These are phyloP conservation scores for Piprites chloris DNA, from an alignment of 2,113 vertebrate genomes.

Conservation along the genomic window DNA sequence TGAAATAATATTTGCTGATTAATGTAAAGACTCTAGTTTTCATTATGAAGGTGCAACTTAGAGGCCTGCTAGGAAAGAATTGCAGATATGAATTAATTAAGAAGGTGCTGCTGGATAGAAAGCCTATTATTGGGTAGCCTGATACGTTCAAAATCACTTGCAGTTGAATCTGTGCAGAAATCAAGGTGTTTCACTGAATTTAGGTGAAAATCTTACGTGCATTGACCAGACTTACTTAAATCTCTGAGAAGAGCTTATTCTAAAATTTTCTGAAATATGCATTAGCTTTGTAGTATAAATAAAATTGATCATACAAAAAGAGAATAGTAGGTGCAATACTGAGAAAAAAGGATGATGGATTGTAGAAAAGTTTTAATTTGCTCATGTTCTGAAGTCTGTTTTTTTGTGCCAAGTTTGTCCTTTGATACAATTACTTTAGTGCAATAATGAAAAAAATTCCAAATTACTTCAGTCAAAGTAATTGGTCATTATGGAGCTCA, in stretches of 20 bases:
- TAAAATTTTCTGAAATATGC: not conserved
- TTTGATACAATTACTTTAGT: not conserved
- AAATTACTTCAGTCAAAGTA: not conserved
- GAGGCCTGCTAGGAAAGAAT: not conserved
- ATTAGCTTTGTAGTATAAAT: not conserved
- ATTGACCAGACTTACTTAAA: not conserved
- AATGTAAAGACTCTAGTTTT: not conserved
- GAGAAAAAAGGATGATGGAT: not conserved
- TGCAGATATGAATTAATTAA: not conserved
- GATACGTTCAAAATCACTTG: not conserved
- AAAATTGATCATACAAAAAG: not conserved
- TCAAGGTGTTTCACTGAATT: not conserved
- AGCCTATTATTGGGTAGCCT: not conserved
- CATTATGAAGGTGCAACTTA: not conserved
- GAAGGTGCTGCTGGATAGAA: not conserved
- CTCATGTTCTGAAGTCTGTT: not conserved
- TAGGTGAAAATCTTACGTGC: not conserved
- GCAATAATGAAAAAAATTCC: not conserved
- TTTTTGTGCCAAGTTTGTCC: not conserved
- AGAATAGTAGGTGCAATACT: not conserved
- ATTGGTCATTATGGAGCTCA: not conserved
- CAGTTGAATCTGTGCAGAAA: not conserved
- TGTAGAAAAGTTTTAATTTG: not conserved
- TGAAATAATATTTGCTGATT: not conserved
- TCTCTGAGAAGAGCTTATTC: not conserved